These are phyloP conservation scores for Galerucella pusilla DNA, from an alignment of 2,888 invertebrate genomes.

Conservation along the genomic window DNA sequence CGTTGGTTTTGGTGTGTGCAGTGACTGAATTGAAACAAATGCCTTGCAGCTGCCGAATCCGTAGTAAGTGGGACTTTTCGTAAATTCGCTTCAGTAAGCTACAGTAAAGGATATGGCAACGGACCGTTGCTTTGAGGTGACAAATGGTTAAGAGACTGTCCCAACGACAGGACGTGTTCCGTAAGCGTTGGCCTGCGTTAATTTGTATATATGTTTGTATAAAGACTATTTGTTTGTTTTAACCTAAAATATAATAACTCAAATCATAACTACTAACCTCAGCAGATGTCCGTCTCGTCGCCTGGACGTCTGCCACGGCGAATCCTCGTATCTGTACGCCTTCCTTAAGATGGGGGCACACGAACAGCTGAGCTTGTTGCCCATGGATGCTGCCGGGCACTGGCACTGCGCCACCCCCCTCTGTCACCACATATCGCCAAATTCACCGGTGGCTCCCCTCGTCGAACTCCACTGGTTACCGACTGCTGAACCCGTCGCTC, in stretches of 20 bases:
- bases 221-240: no score
- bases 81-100: no score
- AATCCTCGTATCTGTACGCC: conserved; percentile 95
- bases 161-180: no score
- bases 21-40: no score
- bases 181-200: no score
- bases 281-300: conserved; percentile 88
- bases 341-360: conserved; percentile 97
- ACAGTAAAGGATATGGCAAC: no score
- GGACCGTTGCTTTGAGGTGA: no score
- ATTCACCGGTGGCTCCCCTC: conserved; percentile 62
- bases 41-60: no score
- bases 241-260: neutral
- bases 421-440: conserved; percentile 78
- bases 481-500: conserved; percentile 48
- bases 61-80: no score
- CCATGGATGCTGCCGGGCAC: conserved; percentile 80
- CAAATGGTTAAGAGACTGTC: no score
- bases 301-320: conserved; percentile 92
- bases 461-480: conserved; percentile 58
- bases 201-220: no score
- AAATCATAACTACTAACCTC: conserved; percentile 69
- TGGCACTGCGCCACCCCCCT: conserved; percentile 65
- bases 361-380: conserved; percentile 97
- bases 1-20: no score